phyloP scores from a whole-genome alignment of 2,888 invertebrate species.

The Unio pictorum region DNA sequence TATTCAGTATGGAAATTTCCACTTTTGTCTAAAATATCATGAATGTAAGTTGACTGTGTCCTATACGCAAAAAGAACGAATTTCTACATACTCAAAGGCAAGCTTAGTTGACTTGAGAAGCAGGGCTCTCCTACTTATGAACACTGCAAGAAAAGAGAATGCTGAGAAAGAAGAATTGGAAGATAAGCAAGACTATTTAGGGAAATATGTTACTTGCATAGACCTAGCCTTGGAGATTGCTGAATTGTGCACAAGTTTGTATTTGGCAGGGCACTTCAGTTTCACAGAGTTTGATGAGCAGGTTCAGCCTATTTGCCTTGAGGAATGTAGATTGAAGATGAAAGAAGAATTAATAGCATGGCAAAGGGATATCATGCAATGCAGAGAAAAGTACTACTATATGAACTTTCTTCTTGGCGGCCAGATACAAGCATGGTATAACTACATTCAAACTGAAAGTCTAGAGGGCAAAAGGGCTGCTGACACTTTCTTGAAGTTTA shows the following conservation, averaged over 20 bases:
- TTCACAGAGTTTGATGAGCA: constrained; percentile 8
- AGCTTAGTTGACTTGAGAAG: constrained; percentile 37
- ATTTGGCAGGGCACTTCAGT: constrained; percentile 15
- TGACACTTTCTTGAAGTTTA: constrained; percentile 21
- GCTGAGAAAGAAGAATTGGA: no score
- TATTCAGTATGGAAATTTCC: no score
- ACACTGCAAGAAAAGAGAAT: constrained; percentile 14
- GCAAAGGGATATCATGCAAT: constrained; percentile 14
- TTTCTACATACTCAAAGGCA: constrained; percentile 6
- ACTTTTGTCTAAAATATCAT: constrained; percentile 10
- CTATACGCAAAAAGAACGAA: constrained; percentile 24
- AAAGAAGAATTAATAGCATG: constrained; percentile 18
- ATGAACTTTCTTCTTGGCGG: constrained; percentile 38
- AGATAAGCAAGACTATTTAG: not conserved
- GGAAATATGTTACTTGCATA: constrained; percentile 10
- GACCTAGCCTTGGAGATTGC: constrained; percentile 17
- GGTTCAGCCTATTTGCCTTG: constrained; percentile 4
- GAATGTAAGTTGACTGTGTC: constrained; percentile 14
- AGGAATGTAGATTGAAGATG: constrained; percentile 5
- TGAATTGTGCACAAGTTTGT: constrained; percentile 3
- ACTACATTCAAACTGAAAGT: constrained; percentile 18
- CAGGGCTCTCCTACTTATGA: constrained; percentile 36
- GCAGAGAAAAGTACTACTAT: constrained; percentile 20
- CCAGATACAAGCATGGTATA: constrained; percentile 29
- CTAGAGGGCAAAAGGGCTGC: constrained; percentile 4